Evolutionary conservation across 2,888 invertebrate genomes (phyloP).

Genomic region (Mongoloraphidia duomilia): DNA sequence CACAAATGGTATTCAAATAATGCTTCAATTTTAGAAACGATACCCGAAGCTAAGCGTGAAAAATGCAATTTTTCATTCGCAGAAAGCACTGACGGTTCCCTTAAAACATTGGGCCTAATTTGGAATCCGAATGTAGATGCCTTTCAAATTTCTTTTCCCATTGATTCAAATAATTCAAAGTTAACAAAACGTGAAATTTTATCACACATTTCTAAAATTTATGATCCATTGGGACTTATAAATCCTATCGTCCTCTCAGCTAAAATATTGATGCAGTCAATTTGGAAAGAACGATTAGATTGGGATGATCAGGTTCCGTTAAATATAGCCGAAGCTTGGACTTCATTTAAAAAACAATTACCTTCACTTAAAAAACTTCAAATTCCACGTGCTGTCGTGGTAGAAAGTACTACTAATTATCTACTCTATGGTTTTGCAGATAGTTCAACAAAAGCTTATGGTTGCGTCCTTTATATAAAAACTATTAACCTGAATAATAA

Average conservation of each 20-base stretch:
- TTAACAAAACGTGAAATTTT: no score
- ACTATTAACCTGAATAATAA: background rate
- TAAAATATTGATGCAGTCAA: background rate
- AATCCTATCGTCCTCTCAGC: background rate
- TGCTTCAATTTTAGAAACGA: no score
- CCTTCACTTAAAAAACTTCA: background rate
- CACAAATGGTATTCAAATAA: conserved; percentile 1
- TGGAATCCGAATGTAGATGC: background rate
- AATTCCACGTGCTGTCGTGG: background rate
- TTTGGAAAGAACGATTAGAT: background rate
- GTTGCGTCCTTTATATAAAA: background rate
- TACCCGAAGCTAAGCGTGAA: no score
- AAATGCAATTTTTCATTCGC: no score
- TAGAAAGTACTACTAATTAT: background rate
- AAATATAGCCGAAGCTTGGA: background rate
- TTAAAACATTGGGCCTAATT: background rate
- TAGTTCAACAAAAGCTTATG: conserved; percentile 1
- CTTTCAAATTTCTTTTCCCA: no score
- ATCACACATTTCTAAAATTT: background rate
- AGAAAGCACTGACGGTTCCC: no score
- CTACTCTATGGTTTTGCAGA: background rate
- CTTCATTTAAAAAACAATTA: background rate
- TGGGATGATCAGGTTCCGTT: background rate
- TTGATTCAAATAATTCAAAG: background rate
- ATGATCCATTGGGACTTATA: background rate